Conservation (phyloP, 2,888 invertebrate species). For the Pachliopta kotzebuea region DNA sequence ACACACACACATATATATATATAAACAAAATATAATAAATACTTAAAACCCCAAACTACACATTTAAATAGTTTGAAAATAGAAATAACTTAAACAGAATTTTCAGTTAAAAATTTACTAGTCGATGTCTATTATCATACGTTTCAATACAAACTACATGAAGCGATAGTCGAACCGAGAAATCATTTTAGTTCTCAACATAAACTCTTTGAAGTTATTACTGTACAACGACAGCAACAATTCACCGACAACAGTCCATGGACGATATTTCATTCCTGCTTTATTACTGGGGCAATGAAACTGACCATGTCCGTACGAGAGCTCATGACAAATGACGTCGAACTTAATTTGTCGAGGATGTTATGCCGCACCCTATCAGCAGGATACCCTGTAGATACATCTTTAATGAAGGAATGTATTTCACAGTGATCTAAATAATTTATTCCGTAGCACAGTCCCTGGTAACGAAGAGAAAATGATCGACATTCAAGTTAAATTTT, state of each 20-base stretch:
- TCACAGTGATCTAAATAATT: slow-evolving; percentile 42
- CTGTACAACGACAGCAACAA: slow-evolving; percentile 23
- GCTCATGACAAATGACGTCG: slow-evolving; percentile 62
- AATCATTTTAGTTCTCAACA: slow-evolving; percentile 9
- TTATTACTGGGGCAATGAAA: slow-evolving; percentile 50
- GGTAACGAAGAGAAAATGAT: slow-evolving; percentile 33
- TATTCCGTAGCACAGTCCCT: slow-evolving; percentile 34
- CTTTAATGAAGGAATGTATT: slow-evolving; percentile 51
- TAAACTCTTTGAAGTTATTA: slow-evolving; percentile 28
- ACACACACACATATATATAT: too few relatives aligned
- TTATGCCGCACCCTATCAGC: slow-evolving; percentile 54
- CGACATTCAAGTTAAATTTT: slow-evolving; percentile 13
- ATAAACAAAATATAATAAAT: too few relatives aligned
- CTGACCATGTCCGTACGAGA: slow-evolving; percentile 33
- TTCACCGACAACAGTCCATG: slow-evolving; percentile 36
- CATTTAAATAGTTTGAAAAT: not conserved
- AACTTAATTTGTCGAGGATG: slow-evolving; percentile 66
- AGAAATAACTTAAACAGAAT: not conserved
- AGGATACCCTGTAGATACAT: slow-evolving; percentile 48
- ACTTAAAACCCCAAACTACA: too few relatives aligned
- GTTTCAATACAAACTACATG: not conserved
- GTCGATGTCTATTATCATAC: not conserved
- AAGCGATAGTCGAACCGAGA: slow-evolving; percentile 6
- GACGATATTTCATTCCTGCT: slow-evolving; percentile 51
- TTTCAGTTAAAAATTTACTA: not conserved